Base-by-base conservation (phyloP, 2,113 vertebrate species). In the Galemys pyrenaicus region DNA sequence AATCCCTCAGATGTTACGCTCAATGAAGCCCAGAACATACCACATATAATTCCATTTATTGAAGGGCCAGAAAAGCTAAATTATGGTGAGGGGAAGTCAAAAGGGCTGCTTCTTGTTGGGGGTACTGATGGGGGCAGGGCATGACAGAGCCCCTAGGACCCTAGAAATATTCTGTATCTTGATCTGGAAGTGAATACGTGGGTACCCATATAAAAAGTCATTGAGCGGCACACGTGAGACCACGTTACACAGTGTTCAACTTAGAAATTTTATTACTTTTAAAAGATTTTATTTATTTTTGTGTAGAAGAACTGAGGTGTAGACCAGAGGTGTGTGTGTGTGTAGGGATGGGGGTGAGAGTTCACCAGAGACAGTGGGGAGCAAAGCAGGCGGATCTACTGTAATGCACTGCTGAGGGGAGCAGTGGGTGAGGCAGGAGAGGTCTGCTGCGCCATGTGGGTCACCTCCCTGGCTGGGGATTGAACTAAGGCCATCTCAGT, bases 1-100 rank as follows among this genome's bases (percentile, higher is more conserved):
- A 62, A 35, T 15, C 83, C 60, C 78, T 75, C 13, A 37, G 91
- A 17, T 10, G 24, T 15, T 28, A 39, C 24, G 2, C 0, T 32
- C 51, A 26, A 44, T 17, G 71, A 35, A 30, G n/a, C 0, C 39
- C 9, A 37, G 22, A 49, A 32, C 28, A 32, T 32, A 51, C 9
- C 6, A 17, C 22, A 1, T 3, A 26, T 2, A 11, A 26, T 3
- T 35, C 46, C 49, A 7, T 7, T 1, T 9, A 12, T 0, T 1
- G 22, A 24, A 24, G 44, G 67, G 49, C 44, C 20, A 28, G 41
- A 15, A 68, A 64, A 26, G 9, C 22, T 22, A 19, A 77, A 0
- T 39, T 8, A 12, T 0, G 13, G 46, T 0, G 5, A 56, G 65
- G 35, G 30, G 24, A 54, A 39, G 41, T 39, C 41, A 85, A 44